Percentiles rank a stretch among this genome's conserved stretches.
Evolutionary conservation across 2,113 vertebrate genomes (phyloP).

Genomic region (Poeciliopsis retropinna): DNA sequence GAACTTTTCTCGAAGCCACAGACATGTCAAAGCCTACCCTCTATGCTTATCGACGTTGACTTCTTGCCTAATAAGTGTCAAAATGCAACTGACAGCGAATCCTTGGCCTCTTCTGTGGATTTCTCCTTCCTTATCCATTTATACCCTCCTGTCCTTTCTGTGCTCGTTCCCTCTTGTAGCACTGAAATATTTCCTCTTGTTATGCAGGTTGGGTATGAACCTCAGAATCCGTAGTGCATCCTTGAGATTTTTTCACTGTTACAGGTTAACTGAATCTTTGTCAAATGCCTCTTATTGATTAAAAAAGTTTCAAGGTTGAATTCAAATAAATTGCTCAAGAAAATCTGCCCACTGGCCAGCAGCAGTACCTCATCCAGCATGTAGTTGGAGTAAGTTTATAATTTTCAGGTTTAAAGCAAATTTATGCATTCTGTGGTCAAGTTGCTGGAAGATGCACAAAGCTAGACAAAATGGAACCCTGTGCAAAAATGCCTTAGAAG

Average conservation of each 20-base stretch:
- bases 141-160: constrained; percentile 6
- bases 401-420: no score
- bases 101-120: constrained; percentile 16
- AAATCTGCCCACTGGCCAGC: no score
- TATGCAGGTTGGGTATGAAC: constrained; percentile 7
- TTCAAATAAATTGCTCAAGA: no score
- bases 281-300: background rate
- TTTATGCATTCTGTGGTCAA: no score
- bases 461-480: no score
- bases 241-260: background rate
- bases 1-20: constrained; percentile 50
- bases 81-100: constrained; percentile 52
- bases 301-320: background rate
- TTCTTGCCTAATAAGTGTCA: constrained; percentile 54
- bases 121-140: constrained; percentile 11
- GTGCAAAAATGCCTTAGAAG: no score
- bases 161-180: background rate
- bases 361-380: no score
- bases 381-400: no score
- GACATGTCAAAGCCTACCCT: constrained; percentile 48
- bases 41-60: constrained; percentile 42
- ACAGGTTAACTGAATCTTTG: background rate
- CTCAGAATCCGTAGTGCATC: background rate
- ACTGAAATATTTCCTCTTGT: constrained; percentile 12
- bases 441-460: no score